These are phyloP conservation scores for Pollimyrus isidori DNA, from an alignment of 2,113 vertebrate genomes.

Conservation along the genomic window DNA sequence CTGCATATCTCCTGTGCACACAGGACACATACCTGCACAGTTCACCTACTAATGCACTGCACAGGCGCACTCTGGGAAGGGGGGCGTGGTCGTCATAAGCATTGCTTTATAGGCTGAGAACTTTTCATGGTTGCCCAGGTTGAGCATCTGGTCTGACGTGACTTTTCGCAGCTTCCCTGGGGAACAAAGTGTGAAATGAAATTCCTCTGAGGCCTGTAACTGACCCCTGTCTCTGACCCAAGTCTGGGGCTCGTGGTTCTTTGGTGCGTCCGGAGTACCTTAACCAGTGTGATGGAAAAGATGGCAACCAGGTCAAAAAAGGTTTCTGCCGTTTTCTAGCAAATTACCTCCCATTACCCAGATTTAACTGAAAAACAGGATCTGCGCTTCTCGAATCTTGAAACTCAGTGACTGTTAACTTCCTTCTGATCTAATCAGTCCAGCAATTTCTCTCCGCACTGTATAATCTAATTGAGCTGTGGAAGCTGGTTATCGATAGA, in stretches of 20 bases:
- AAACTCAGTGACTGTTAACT: background rate
- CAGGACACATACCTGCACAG: background rate
- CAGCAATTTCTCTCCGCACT: background rate
- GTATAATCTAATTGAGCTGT: slow-evolving; percentile 9
- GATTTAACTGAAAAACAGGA: background rate
- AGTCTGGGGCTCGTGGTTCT: background rate
- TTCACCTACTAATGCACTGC: background rate
- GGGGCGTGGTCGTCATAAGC: background rate
- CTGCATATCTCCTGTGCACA: background rate
- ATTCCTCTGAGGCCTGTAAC: background rate
- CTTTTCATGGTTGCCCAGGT: background rate
- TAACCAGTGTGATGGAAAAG: background rate
- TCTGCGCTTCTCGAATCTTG: background rate
- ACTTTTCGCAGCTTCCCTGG: background rate
- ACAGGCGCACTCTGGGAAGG: background rate
- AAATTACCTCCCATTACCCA: background rate
- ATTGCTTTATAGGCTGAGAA: background rate
- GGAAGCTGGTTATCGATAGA: background rate
- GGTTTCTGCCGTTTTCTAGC: background rate
- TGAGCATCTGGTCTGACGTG: background rate
- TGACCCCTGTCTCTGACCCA: background rate
- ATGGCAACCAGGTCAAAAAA: background rate
- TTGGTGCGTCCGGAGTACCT: background rate
- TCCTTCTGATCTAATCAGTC: background rate
- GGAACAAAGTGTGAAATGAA: background rate